Evolutionary conservation across 2,113 vertebrate genomes (phyloP).

Genomic region (Oncorhynchus clarkii): DNA sequence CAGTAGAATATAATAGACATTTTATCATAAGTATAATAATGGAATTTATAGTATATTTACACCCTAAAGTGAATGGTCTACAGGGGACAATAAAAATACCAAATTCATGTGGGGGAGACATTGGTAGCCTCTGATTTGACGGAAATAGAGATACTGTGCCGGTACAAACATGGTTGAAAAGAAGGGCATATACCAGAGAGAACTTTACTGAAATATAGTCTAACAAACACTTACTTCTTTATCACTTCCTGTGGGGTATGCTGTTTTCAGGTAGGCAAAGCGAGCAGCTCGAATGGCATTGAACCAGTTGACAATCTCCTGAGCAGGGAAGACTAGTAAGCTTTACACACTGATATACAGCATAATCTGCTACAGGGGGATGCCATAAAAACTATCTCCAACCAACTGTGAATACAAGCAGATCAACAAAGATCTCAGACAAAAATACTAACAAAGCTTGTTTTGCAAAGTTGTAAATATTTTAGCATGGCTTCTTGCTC

Average conservation of each 20-base stretch:
- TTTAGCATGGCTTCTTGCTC: no score
- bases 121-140: no score
- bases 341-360: background rate
- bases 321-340: slow-evolving; percentile 31
- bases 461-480: no score
- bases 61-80: no score
- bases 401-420: background rate
- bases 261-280: slow-evolving; percentile 81
- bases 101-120: no score
- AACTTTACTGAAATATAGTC: background rate
- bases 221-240: slow-evolving; percentile 75
- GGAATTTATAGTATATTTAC: background rate
- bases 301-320: slow-evolving; percentile 96
- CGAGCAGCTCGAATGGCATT: slow-evolving; percentile 87
- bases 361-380: no score
- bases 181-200: no score
- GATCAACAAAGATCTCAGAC: background rate
- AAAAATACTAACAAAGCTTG: no score
- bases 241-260: slow-evolving; percentile 80
- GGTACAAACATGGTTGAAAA: no score
- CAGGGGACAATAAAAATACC: no score
- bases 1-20: no score
- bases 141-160: no score
- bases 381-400: background rate
- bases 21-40: background rate